Evolutionary conservation across 2,113 vertebrate species (phyloP).

Genomic region (Trematomus loennbergii): DNA sequence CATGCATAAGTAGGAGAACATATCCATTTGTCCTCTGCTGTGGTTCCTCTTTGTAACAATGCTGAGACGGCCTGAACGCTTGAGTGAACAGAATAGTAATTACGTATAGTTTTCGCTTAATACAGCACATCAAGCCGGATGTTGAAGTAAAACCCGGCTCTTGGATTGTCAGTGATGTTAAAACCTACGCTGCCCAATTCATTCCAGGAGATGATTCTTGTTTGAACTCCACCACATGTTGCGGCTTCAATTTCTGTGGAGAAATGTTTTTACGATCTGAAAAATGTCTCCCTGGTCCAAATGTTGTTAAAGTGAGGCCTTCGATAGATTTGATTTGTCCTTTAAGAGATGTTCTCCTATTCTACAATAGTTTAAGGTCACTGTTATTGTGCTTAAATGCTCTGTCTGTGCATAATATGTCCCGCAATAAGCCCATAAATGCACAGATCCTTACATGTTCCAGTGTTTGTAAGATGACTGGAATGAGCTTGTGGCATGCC

Average conservation of each 20-base stretch:
- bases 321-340: not conserved
- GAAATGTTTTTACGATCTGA: not conserved
- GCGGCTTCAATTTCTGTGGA: not conserved
- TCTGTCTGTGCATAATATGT: not conserved
- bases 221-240: not conserved
- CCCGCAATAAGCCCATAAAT: not conserved
- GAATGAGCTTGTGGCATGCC: not conserved
- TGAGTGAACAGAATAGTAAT: slow-evolving; percentile 69
- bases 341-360: not conserved
- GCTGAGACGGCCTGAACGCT: slow-evolving; percentile 66
- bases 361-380: too few relatives aligned
- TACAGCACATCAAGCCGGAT: slow-evolving; percentile 57
- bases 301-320: not conserved
- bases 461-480: not conserved
- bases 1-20: slow-evolving; percentile 52
- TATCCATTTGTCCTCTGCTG: slow-evolving; percentile 57
- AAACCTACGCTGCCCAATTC: not conserved
- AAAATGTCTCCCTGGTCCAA: not conserved
- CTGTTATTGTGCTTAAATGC: not conserved
- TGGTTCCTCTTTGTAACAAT: slow-evolving; percentile 58
- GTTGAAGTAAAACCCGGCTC: not conserved
- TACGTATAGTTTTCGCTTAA: slow-evolving; percentile 67
- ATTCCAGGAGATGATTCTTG: not conserved
- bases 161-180: not conserved
- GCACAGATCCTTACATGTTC: not conserved